phyloP scores from a whole-genome alignment of 1,140 invertebrate genomes.

The Neodiprion lecontei region DNA sequence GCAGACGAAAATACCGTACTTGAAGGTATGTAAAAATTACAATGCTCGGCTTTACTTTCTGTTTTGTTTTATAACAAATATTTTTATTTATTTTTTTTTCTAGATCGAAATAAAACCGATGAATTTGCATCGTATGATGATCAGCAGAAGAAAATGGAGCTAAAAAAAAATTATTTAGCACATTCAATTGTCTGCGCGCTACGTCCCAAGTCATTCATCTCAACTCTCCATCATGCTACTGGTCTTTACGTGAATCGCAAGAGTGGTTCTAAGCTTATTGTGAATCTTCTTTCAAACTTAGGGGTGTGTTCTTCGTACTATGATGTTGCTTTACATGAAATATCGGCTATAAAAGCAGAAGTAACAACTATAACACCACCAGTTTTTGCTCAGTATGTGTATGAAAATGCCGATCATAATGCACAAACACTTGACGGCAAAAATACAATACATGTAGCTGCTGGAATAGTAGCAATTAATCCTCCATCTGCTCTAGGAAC shows the following conservation, averaged over 20 bases:
- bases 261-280: conserved; percentile 43
- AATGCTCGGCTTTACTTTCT: too few relatives aligned
- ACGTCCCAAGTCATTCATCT: conserved; percentile 34
- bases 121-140: too few relatives aligned
- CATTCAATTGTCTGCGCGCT: too few relatives aligned
- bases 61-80: too few relatives aligned
- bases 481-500: too few relatives aligned
- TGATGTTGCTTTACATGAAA: conserved; percentile 47
- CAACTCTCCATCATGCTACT: conserved; percentile 45
- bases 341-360: conserved; percentile 44
- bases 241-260: conserved; percentile 46
- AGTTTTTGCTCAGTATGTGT: conserved; percentile 45
- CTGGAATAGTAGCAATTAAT: conserved; percentile 20
- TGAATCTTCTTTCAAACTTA: conserved; percentile 47
- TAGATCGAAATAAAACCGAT: too few relatives aligned
- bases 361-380: conserved; percentile 30
- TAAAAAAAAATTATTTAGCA: too few relatives aligned
- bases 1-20: too few relatives aligned
- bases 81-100: too few relatives aligned
- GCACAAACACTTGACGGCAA: conserved; percentile 46
- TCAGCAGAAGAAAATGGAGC: too few relatives aligned
- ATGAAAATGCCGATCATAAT: conserved; percentile 52
- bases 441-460: conserved; percentile 48
- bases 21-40: too few relatives aligned
- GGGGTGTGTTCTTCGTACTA: conserved; percentile 44